Evolutionary conservation across 1,140 invertebrate genomes (phyloP).

Genomic region (Neelides sp.): DNA sequence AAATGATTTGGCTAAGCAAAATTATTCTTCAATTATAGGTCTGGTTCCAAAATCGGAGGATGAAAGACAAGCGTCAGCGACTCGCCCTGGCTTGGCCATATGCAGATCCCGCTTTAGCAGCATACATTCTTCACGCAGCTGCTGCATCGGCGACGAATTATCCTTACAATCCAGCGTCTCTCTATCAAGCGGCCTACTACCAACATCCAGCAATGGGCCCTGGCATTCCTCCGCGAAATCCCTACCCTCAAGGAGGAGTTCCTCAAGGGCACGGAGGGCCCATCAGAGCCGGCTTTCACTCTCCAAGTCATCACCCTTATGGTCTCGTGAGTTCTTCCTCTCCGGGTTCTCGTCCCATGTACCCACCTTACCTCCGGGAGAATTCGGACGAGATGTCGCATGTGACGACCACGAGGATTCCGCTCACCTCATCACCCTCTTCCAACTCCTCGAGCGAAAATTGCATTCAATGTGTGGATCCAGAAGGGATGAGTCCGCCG

Average conservation of each 20-base stretch:
- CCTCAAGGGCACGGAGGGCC: conserved; percentile 4
- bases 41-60: conserved; percentile 98
- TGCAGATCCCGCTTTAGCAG: conserved; percentile 78
- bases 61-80: conserved; percentile 94
- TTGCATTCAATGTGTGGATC: too few species aligned
- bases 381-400: too few species aligned
- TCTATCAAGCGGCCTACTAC: conserved; percentile 23
- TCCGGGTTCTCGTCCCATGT: too few species aligned
- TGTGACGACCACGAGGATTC: too few species aligned
- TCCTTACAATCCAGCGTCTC: conserved; percentile 33
- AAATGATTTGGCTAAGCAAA: too few species aligned
- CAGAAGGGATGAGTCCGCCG: too few species aligned
- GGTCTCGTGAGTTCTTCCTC: not conserved
- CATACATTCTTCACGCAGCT: conserved; percentile 77
- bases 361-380: too few species aligned
- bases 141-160: conserved; percentile 46
- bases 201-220: conserved; percentile 12
- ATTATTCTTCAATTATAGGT: conserved; percentile 56
- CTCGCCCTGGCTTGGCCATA: conserved; percentile 90
- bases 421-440: too few species aligned
- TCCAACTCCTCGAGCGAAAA: too few species aligned
- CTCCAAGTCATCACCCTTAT: conserved; percentile 1
- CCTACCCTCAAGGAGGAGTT: conserved; percentile 2
- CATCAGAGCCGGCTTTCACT: not conserved
- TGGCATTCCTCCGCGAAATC: conserved; percentile 1